Base-by-base conservation (phyloP, 2,113 vertebrate genomes). In the Pardalotus punctatus region DNA sequence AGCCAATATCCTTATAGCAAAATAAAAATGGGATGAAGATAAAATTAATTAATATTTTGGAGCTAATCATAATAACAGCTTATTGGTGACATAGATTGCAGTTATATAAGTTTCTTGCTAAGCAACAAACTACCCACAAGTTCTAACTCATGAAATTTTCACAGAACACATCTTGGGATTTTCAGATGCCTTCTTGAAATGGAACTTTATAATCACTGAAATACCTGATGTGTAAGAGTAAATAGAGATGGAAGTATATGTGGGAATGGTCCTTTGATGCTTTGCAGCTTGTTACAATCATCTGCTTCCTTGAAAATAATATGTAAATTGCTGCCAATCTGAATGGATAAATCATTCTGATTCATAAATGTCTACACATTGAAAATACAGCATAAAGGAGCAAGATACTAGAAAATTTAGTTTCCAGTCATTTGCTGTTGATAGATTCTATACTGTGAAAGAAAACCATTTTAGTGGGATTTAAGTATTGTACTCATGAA, bases 1-100 rank as follows among this genome's bases (percentile, higher is more conserved):
- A 88, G 15, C 3, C 56, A 81, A 42, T 70, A 80, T 43, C 51
- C 12, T 72, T 57, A 56, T 5, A 91, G 14, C 6, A 56, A 72
- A 95, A 85, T 65, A 76, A 43, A 87, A 81, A 50, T 22, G 10
- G 4, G 19, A 28, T 91, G 17, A 60, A 61, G 25, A 72, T 24
- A 74, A 69, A 77, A 76, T 38, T n/a, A 93, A 85, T 93, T 92
- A 90, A 47, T 80, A 64, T 80, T 92, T 92, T 82, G 24, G 33
- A 86, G 29, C 18, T 56, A 87, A 76, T 95, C 77, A 86, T 31
- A 76, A 57, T 40, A 93, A 54, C 79, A 84, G 18, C 25, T 85
- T 83, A 81, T 54, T 87, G 24, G 50, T 93, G 43, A 80, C 51
- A 95, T 31, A 81, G 47, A 85, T 92, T 77, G 33, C 14, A 88